Base-by-base conservation (phyloP, 2,797 vertebrate species). In the Anabacerthia variegaticeps region DNA sequence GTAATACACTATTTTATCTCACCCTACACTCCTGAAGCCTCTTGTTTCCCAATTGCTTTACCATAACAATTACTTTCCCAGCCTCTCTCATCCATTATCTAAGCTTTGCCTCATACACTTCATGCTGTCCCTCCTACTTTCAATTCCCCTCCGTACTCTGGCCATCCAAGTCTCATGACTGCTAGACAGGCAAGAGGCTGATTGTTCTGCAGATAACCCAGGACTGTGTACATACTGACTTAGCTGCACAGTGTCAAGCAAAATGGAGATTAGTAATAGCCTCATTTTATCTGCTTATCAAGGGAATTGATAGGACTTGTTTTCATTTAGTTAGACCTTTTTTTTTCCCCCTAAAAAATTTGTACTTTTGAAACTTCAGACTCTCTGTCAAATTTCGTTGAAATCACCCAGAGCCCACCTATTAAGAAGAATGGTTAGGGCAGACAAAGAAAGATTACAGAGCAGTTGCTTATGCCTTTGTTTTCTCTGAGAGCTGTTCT, bases 111-210 rank as follows among this genome's bases (percentile, higher is more conserved):
- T 27, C 7, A 22, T 28, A n/a, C 0, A 1, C 9, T 78, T 90
- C 10, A 13, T 59, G 39, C 2, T 30, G 28, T 46, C 14, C 22
- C 27, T 72, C 34, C 15, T 44, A 30, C 8, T 48, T 76, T 9
- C 2, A 49, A 1, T 73, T 63, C 14, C 17, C 3, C 7, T 55
- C 24, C 4, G 1, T 48, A 17, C 4, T n/a, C 6, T 3, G 56
- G 24, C 15, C 26, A 26, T 32, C 55, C 9, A 51, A 34, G 13
- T 10, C 3, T 5, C 39, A 13, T 17, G 21, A 41, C 21, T 51
- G 67, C 39, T 51, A 36, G 28, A 36, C 34, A 67, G 18, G 21
- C 4, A 54, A 48, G 19, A 51, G 18, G 8, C 10, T 88, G 56
- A 73, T 16, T 36, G 12, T 63, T 81, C 37, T 62, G 24, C 44